Base-by-base conservation (phyloP, 2,113 vertebrate genomes). In the Phyllopteryx taeniolatus region DNA sequence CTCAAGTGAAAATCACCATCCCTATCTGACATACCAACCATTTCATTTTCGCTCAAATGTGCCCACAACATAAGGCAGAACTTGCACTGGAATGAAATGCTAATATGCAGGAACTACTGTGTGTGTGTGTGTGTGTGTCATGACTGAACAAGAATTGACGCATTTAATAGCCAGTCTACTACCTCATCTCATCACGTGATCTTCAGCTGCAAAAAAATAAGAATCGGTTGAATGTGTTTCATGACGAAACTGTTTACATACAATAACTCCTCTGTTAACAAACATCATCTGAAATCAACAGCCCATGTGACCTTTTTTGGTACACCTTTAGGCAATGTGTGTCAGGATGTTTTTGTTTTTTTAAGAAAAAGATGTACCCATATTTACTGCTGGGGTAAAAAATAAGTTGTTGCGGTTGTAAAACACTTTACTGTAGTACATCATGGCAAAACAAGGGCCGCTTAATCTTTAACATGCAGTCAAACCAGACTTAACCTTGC, bases 381-480 rank as follows among this genome's bases (percentile, higher is more conserved):
- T 86, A 89, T 89, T 85, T 86, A 82, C 76, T 72, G 49, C 31
- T 57, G 3, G 73, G 31, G 31, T n/a, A 74, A 80, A 27, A 74
- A 80, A 78, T 64, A 66, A n/a, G 35, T 42, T 79, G 39, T 75
- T 71, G 20, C 43, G 60, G 67, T 76, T 87, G 78, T 83, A 72
- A 43, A 83, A 79, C 57, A 86, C 80, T 73, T 83, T 72, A 44
- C 39, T n/a, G 73, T 62, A 60, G 73, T 62, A 60, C 33, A 15
- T 77, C 19, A 20, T 59, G 85, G 76, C 78, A 86, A 78, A 91
- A 90, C 85, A 91, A 71, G 80, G 87, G 83, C 17, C 0, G 17
- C 67, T 67, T 60, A 71, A 44, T 73, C 42, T 76, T 70, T 67
- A 57, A 71, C 61, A 70, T 51, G 35, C 49, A 72, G 39, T 79